Conservation (phyloP, 2,797 vertebrate species). For the Basileuterus tristriatus region DNA sequence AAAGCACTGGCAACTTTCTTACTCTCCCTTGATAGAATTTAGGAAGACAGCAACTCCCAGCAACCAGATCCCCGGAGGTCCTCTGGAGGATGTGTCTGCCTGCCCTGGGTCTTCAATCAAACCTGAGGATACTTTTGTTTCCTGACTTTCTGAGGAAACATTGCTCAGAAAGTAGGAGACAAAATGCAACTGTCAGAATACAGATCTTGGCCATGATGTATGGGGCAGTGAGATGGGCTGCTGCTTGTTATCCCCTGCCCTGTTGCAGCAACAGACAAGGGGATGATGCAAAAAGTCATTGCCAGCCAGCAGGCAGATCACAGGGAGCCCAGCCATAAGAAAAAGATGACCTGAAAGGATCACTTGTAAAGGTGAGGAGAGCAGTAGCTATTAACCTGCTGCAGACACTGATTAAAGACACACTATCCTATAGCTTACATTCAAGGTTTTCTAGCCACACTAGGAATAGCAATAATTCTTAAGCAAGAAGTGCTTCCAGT, state of each 20-base stretch:
- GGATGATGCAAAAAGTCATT: not conserved
- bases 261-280: slow-evolving; percentile 54
- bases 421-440: not conserved
- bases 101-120: slow-evolving; percentile 68
- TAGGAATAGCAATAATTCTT: slow-evolving; percentile 6
- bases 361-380: slow-evolving; percentile 48
- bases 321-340: slow-evolving; percentile 1
- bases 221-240: slow-evolving; percentile 70
- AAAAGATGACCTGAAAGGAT: slow-evolving; percentile 39
- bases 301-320: slow-evolving; percentile 38
- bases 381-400: slow-evolving; percentile 29
- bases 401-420: slow-evolving; percentile 45
- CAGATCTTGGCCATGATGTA: slow-evolving; percentile 72
- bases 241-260: slow-evolving; percentile 77
- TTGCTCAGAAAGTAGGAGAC: slow-evolving; percentile 64
- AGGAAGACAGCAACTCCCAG: slow-evolving; percentile 28
- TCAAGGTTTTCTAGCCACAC: not conserved
- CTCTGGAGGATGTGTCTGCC: slow-evolving; percentile 45
- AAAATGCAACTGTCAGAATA: slow-evolving; percentile 79
- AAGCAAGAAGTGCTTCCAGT: not conserved
- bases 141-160: slow-evolving; percentile 35
- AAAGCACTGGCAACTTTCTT: not conserved
- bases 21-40: slow-evolving; percentile 31
- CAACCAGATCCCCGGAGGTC: slow-evolving; percentile 20
- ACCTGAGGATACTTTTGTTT: slow-evolving; percentile 43